phyloP scores from a whole-genome alignment of 35 echinoderm and acorn worm species.

The Patiria miniata region DNA sequence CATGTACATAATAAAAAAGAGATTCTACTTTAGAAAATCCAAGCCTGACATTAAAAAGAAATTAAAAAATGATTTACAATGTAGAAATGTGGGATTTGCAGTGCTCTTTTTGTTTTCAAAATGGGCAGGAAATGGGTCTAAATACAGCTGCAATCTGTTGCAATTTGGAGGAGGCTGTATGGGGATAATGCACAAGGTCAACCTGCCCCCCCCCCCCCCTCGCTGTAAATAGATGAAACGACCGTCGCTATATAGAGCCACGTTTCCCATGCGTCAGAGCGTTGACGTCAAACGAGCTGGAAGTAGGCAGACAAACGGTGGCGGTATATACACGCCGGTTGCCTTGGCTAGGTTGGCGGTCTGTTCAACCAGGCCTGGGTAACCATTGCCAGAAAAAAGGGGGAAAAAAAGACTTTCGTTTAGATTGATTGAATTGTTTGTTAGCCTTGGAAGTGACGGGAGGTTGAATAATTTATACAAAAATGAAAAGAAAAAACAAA shows the following conservation, averaged over 20 bases:
- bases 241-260: not conserved
- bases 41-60: too few relatives aligned
- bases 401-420: too few relatives aligned
- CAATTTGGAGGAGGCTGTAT: not conserved
- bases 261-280: conserved; percentile 10
- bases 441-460: too few relatives aligned
- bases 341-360: too few relatives aligned
- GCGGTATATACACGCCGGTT: not conserved
- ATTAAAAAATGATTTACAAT: too few relatives aligned
- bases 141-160: not conserved
- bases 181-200: conserved; percentile 9
- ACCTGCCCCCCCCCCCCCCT: not conserved
- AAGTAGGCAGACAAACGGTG: not conserved
- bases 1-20: too few relatives aligned
- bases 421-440: too few relatives aligned
- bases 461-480: too few relatives aligned
- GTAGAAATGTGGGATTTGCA: not conserved
- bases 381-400: too few relatives aligned
- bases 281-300: conserved; percentile 20
- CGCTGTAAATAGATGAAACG: not conserved
- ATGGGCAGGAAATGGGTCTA: not conserved
- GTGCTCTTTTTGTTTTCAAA: not conserved
- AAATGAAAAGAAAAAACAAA: too few relatives aligned
- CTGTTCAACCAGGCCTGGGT: too few relatives aligned
- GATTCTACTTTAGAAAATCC: too few relatives aligned